These are phyloP conservation scores for Cavia porcellus DNA, from an alignment of 2,113 vertebrate species.

Conservation along the genomic window DNA sequence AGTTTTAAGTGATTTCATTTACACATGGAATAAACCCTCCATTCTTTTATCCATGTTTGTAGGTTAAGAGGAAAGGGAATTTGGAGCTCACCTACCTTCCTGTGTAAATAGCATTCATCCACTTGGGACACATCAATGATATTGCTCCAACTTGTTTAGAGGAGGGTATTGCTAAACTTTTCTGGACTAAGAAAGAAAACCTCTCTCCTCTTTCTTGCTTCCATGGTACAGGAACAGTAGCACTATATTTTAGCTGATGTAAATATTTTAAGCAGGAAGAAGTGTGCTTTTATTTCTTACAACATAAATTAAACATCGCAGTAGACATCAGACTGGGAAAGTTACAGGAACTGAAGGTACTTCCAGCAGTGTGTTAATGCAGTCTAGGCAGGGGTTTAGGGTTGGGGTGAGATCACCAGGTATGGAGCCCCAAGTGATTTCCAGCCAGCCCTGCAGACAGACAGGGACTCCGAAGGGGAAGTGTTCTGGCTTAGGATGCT, in stretches of 20 bases:
- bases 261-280: slow-evolving; percentile 64
- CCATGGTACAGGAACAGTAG: background rate
- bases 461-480: background rate
- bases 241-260: slow-evolving; percentile 24
- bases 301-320: slow-evolving; percentile 78
- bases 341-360: slow-evolving; percentile 55
- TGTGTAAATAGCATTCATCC: background rate
- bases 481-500: background rate
- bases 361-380: slow-evolving; percentile 41
- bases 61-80: background rate
- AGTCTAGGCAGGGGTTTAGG: background rate
- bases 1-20: slow-evolving; percentile 23
- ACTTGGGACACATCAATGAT: background rate
- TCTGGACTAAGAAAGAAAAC: background rate
- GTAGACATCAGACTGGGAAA: slow-evolving; percentile 61
- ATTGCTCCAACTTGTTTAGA: background rate
- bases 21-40: background rate
- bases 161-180: background rate
- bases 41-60: background rate
- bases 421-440: background rate
- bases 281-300: slow-evolving; percentile 57
- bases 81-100: background rate
- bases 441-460: background rate
- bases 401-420: background rate
- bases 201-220: background rate